phyloP scores from a whole-genome alignment of 2,797 vertebrate species.

The Arrhamphus sclerolepis region DNA sequence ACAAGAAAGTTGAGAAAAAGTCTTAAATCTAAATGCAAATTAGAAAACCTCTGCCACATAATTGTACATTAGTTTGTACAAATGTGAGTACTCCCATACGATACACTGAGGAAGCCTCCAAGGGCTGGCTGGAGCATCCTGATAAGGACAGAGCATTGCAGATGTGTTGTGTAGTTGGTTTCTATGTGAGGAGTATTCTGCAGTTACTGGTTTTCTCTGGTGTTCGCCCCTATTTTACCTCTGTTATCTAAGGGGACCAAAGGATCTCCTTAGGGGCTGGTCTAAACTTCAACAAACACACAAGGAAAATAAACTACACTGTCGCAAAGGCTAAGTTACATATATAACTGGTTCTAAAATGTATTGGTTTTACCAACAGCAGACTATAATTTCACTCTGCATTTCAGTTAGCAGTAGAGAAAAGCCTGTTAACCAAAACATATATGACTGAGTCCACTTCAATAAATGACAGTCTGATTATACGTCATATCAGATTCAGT shows the following conservation, averaged over 20 bases:
- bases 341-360: slow-evolving; percentile 4
- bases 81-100: slow-evolving; percentile 31
- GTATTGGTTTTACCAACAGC: not conserved
- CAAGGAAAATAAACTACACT: slow-evolving; percentile 20
- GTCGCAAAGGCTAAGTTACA: slow-evolving; percentile 18
- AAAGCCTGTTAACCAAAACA: not conserved
- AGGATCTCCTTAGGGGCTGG: slow-evolving; percentile 53
- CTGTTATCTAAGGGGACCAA: slow-evolving; percentile 64
- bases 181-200: slow-evolving; percentile 41
- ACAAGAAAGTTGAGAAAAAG: slow-evolving; percentile 11
- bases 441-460: not conserved
- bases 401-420: not conserved
- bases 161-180: slow-evolving; percentile 41
- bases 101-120: slow-evolving; percentile 53
- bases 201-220: slow-evolving; percentile 43
- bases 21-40: slow-evolving; percentile 71
- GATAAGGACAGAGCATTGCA: slow-evolving; percentile 60
- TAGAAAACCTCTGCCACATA: slow-evolving; percentile 43
- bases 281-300: slow-evolving; percentile 53
- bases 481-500: no score
- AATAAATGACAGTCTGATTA: no score
- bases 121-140: slow-evolving; percentile 68
- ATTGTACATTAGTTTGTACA: slow-evolving; percentile 40
- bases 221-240: slow-evolving; percentile 38
- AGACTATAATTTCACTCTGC: not conserved